A percentile compares a stretch with the other conserved stretches of the same genome.
Evolutionary conservation across 2,888 invertebrate genomes (phyloP).

Genomic region (Drosophila mercatorum): DNA sequence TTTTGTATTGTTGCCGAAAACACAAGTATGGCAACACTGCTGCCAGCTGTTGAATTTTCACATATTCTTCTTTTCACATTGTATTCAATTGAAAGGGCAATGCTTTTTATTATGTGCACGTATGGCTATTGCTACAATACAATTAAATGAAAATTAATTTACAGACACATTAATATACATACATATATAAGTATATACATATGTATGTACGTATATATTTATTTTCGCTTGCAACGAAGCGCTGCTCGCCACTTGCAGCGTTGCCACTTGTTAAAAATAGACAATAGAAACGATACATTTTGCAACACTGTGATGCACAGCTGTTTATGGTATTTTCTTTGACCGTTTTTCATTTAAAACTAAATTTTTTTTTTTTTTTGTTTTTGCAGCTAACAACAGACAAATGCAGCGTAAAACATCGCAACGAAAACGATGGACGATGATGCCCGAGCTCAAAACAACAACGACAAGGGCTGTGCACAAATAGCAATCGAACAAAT

Average conservation of each 20-base stretch:
- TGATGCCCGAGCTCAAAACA: constrained; percentile 47
- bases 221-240: not conserved
- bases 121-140: not conserved
- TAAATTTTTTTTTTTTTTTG: not conserved
- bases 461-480: constrained; percentile 33
- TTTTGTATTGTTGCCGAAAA: constrained; percentile 3
- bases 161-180: not conserved
- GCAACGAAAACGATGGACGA: constrained; percentile 60
- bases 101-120: constrained; percentile 6
- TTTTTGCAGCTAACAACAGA: constrained; percentile 32
- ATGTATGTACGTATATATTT: not conserved
- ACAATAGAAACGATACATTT: constrained; percentile 15
- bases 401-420: constrained; percentile 63
- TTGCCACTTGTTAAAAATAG: constrained; percentile 37
- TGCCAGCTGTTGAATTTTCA: constrained; percentile 36
- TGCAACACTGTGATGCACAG: constrained; percentile 43
- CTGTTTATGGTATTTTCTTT: constrained; percentile 11
- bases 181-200: not conserved
- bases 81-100: constrained; percentile 29
- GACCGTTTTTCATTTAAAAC: constrained; percentile 45
- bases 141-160: not conserved
- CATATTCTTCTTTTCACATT: not conserved
- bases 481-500: constrained; percentile 55
- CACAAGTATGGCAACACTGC: constrained; percentile 30
- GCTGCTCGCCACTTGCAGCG: constrained; percentile 13